phyloP scores from a whole-genome alignment of 2,888 invertebrate genomes.

The Caenorhabditis imperialis region DNA sequence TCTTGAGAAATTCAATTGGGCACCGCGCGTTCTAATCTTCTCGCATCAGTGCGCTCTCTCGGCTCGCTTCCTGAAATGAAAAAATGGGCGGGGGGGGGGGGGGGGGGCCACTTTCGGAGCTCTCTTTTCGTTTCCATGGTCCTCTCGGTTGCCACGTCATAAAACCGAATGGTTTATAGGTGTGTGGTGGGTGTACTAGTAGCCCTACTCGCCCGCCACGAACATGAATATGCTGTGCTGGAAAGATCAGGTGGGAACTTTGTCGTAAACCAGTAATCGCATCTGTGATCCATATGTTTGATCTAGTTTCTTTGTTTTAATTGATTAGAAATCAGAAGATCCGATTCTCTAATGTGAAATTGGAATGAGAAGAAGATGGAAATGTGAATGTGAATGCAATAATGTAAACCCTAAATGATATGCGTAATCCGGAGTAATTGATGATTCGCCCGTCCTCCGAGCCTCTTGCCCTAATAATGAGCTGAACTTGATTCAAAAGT shows the following conservation, averaged over 20 bases:
- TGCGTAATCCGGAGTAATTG: constrained; percentile 18
- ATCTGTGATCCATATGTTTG: no score
- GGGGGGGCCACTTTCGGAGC: constrained; percentile 26
- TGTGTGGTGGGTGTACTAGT: constrained; percentile 23
- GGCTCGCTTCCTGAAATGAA: no score
- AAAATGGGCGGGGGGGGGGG: constrained; percentile 12
- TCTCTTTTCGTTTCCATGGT: constrained; percentile 15
- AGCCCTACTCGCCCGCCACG: neutral
- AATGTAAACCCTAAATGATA: constrained; percentile 20
- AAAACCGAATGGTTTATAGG: no score
- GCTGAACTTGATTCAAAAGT: constrained; percentile 55
- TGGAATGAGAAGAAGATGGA: constrained; percentile 1
- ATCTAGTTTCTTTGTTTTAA: no score
- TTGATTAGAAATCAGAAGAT: no score
- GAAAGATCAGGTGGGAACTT: constrained; percentile 25
- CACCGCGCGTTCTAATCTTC: constrained; percentile 43
- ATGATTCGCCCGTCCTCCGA: constrained; percentile 3
- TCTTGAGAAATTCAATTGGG: constrained; percentile 52
- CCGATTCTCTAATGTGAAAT: neutral
- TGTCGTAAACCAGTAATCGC: no score
- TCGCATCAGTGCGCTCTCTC: constrained; percentile 39
- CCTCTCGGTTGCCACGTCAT: constrained; percentile 29
- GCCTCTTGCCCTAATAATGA: constrained; percentile 38
- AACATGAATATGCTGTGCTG: neutral
- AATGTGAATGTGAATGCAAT: constrained; percentile 6